phyloP scores from a whole-genome alignment of 2,888 invertebrate species.

The Lycaena phlaeas region DNA sequence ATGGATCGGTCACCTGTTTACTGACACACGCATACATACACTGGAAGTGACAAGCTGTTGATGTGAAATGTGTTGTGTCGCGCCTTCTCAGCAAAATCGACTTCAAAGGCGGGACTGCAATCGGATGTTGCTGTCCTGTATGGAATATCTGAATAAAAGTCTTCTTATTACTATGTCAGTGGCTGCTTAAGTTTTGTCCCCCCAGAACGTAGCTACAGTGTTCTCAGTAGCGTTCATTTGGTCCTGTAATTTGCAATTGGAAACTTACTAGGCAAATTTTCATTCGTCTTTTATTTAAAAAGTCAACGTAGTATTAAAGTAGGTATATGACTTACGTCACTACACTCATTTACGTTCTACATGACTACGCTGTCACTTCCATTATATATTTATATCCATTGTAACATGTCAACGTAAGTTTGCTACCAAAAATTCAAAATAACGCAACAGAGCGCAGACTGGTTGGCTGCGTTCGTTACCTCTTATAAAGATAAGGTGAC shows the following conservation, averaged over 20 bases:
- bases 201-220: no score
- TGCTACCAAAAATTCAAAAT: constrained; percentile 33
- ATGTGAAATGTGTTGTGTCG: not conserved
- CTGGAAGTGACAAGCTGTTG: constrained; percentile 23
- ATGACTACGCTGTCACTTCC: constrained; percentile 1
- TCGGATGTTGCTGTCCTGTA: no score
- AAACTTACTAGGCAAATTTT: no score
- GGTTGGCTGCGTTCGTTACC: constrained; percentile 41
- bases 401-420: constrained; percentile 35
- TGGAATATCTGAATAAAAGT: no score
- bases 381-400: constrained; percentile 25
- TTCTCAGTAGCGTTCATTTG: no score
- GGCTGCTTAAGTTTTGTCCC: no score
- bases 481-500: constrained; percentile 27
- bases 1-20: constrained; percentile 65
- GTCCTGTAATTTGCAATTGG: no score
- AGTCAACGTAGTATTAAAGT: no score
- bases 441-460: constrained; percentile 47
- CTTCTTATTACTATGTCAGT: no score
- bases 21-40: constrained; percentile 18
- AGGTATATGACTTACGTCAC: not conserved
- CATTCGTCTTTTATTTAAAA: no score
- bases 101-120: constrained; percentile 1
- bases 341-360: no score
- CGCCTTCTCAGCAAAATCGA: not conserved